These are phyloP conservation scores for Lepidochitona cinerea DNA, from an alignment of 2,888 invertebrate genomes.

Conservation along the genomic window DNA sequence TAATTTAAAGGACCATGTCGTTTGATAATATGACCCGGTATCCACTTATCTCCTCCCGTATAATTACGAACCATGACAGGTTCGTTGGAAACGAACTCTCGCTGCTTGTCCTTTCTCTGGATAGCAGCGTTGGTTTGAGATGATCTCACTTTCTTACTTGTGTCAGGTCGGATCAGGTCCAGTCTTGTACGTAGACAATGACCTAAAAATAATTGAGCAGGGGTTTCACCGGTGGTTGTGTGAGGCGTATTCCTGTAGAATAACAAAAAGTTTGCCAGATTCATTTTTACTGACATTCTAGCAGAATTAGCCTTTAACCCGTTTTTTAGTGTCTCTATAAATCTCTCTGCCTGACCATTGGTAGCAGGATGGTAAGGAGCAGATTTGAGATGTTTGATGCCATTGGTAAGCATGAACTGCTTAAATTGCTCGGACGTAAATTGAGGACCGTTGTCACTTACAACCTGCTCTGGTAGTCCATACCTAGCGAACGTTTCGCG, in stretches of 20 bases:
- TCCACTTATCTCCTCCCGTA: not conserved
- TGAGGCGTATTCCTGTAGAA: constrained; percentile 18
- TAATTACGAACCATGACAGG: not conserved
- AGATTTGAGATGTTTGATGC: constrained; percentile 20
- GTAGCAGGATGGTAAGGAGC: constrained; percentile 19
- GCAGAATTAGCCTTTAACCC: not conserved
- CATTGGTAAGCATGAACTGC: constrained; percentile 12
- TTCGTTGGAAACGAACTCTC: no score
- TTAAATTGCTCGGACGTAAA: constrained; percentile 19
- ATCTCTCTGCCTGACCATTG: constrained; percentile 20
- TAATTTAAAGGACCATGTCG: not conserved
- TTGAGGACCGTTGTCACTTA: constrained; percentile 25
- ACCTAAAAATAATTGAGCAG: not conserved
- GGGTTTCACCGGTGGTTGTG: constrained; percentile 13
- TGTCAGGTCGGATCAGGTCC: constrained; percentile 8
- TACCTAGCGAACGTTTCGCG: constrained; percentile 5
- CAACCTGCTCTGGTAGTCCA: constrained; percentile 16
- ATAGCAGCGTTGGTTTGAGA: not conserved
- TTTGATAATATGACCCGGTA: not conserved
- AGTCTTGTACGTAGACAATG: not conserved
- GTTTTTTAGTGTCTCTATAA: constrained; percentile 14
- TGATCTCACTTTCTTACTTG: not conserved
- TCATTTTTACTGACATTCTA: not conserved
- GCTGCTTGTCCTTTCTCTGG: not conserved
- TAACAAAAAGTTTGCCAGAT: constrained; percentile 10